These are phyloP conservation scores for Glyptemys insculpta DNA, from an alignment of 2,797 vertebrate species.

Conservation along the genomic window DNA sequence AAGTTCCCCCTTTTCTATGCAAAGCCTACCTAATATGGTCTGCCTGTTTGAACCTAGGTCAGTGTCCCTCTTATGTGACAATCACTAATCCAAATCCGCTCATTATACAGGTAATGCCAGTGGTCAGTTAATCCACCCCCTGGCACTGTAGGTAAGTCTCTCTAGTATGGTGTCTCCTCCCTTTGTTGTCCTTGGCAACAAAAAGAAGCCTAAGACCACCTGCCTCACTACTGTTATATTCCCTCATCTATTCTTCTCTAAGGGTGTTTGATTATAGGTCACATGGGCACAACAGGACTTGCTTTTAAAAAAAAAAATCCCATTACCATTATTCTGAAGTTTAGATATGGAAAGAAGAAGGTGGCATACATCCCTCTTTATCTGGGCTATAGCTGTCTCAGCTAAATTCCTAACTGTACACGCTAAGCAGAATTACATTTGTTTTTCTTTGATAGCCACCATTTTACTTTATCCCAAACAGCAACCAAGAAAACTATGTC, in stretches of 20 bases:
- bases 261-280: neutral
- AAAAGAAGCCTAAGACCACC: neutral
- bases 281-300: neutral
- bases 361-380: neutral
- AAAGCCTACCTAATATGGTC: neutral
- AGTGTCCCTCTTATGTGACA: neutral
- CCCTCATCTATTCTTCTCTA: neutral
- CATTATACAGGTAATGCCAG: neutral
- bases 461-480: conserved; percentile 13
- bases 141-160: neutral
- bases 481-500: neutral
- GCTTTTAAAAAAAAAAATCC: neutral
- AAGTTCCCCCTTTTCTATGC: neutral
- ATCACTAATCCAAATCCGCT: neutral
- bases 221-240: neutral
- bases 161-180: neutral
- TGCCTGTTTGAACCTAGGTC: neutral
- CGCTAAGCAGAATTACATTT: neutral
- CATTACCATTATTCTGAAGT: neutral
- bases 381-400: neutral
- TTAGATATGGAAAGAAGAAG: neutral
- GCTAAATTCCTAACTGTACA: neutral
- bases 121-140: neutral
- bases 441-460: conserved; percentile 11
- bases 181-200: neutral